Evolutionary conservation across 2,888 invertebrate genomes (phyloP).

Genomic region (Tenthredo notha): DNA sequence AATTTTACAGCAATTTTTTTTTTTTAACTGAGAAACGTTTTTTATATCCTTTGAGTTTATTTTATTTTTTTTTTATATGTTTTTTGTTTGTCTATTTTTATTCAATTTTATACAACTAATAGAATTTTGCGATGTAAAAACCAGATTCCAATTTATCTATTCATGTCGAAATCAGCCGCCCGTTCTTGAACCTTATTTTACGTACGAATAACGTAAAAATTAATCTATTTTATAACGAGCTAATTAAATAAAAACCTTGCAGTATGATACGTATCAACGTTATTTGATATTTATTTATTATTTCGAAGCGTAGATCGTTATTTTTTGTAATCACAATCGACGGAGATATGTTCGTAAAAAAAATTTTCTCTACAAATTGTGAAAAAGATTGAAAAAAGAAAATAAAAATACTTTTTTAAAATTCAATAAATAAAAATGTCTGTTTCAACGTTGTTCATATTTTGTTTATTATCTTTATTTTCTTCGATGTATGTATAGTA

Average conservation of each 20-base stretch:
- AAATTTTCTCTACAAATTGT: background rate
- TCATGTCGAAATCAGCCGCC: background rate
- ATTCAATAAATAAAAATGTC: background rate
- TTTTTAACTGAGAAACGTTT: background rate
- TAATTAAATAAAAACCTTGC: constrained; percentile 35
- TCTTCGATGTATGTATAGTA: background rate
- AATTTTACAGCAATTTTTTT: background rate
- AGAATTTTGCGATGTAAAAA: background rate
- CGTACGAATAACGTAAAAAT: background rate
- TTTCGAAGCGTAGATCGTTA: constrained; percentile 5
- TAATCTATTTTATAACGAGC: constrained; percentile 25
- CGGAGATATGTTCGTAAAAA: background rate
- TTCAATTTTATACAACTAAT: background rate
- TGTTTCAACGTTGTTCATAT: background rate
- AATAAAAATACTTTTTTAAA: background rate
- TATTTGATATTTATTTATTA: constrained; percentile 30
- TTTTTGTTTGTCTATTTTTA: background rate
- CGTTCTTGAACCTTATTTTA: background rate
- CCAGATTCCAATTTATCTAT: background rate
- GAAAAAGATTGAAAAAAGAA: background rate
- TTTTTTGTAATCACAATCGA: background rate
- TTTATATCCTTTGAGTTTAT: background rate
- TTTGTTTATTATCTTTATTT: background rate
- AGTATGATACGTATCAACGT: background rate
- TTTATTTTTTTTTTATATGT: too few relatives aligned